Evolutionary conservation across 2,888 invertebrate species (phyloP), one percentile per base, ranked within the genome.

Genomic region (Drosophila pullipes): DNA sequence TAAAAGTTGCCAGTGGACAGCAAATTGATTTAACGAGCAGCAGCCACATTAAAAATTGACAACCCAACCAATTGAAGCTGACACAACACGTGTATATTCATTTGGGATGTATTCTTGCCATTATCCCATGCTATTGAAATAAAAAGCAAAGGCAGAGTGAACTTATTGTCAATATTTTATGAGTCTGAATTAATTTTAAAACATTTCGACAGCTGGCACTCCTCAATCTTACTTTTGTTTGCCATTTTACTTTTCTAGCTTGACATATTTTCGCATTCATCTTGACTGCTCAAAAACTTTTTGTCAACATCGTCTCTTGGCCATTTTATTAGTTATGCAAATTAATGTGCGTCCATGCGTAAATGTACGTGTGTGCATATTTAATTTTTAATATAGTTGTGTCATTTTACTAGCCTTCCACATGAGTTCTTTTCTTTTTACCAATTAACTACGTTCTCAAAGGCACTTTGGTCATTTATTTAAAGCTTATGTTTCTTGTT

Each of bases 41-140:
- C 84, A 83, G 76, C 74, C 87, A 64, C 85, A 86, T 86, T 86
- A 90, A 91, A 90, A 89, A 91, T 91, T 87, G 89, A 91, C 78
- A 89, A 74, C 69, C 81, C 73, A 85, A 82, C 88, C 89, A 89
- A 90, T 86, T 78, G 84, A 64, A 66, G 71, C 59, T 69, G 69
- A 65, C 74, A 70, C 59, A 75, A 72, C 76, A 81, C 70, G 76
- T 83, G 82, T 85, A 70, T 64, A 65, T 67, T 62, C 82, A 78
- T 52, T 25, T 39, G 74, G 69, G 66, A 69, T 35, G 59, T n/a
- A n/a, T 50, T 13, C 6, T 62, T 65, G 54, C 47, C 28, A 69
- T 69, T 79, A 70, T 66, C 57, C 65, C 62, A 31, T 13, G n/a
- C 18, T 25, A 33, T 28, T 25, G 30, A 53, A 44, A 66, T 54